Evolutionary conservation across 2,797 vertebrate species (phyloP), one percentile per base, ranked within the genome.

Genomic region (Cercopithecus mitis): DNA sequence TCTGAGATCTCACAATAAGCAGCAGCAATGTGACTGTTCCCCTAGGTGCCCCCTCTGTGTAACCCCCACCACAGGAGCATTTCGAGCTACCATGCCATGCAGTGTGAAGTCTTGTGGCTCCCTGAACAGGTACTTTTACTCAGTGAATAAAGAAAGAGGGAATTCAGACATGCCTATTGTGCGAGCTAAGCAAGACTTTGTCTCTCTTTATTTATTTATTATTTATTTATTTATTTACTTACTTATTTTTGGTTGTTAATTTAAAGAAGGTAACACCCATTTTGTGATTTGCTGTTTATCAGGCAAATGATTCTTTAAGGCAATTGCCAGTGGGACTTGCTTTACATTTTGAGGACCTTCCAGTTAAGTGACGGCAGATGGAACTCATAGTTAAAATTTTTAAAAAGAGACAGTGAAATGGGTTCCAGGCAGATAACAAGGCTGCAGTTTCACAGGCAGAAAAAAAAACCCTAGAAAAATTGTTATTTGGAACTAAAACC

Each of bases 301-400:
- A 47, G 70, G 22, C 8, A 94, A 97, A 81, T 17, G 57, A 64
- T 90, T 97, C 41, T 97, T 30, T 55, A 50, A 88, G 25, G 14
- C 50, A 94, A 82, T 94, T 50, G 82, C 0, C 50, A 43, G 0
- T 25, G 92, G 96, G 95, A 57, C 0, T 95, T 72, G 73, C 89
- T 96, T 97, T 95, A 80, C 79, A 39, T 84, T 91, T 94, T 89
- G 80, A 93, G 43, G 50, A 89, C 86, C 94, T 45, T 97, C 55
- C 24, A 73, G 67, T 41, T 92, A 27, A 91, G 33, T 67, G 82
- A 67, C 72, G 97, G 88, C 90, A 98, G 88, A 93, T 94, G 75
- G 90, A 95, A 97, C 50, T 58, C 83, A 84, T 3, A 36, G 25
- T 55, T 96, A 27, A 55, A 24, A 36, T 83, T 97, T 86, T 90